phyloP scores from a whole-genome alignment of 2,797 vertebrate genomes.

The Zonotrichia albicollis region DNA sequence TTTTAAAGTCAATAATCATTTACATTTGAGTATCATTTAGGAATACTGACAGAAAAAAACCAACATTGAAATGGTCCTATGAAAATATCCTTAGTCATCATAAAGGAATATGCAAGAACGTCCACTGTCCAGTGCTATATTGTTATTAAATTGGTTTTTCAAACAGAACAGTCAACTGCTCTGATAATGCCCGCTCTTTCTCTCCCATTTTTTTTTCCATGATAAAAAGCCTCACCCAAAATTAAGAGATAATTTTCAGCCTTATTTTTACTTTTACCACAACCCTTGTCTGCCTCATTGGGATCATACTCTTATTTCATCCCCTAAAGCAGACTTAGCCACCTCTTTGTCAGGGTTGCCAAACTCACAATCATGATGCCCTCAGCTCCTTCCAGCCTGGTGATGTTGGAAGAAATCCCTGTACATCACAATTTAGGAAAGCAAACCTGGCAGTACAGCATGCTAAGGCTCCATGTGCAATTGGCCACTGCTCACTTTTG shows the following conservation, averaged over 20 bases:
- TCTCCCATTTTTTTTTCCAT: neutral
- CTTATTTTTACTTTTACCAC: neutral
- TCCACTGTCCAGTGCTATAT: neutral
- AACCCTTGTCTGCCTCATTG: neutral
- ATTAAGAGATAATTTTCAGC: neutral
- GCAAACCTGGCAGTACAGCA: neutral
- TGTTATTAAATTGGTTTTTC: neutral
- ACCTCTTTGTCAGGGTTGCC: neutral
- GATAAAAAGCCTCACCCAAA: neutral
- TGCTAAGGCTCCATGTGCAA: neutral
- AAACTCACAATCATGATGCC: neutral
- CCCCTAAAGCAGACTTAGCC: neutral
- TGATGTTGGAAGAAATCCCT: neutral
- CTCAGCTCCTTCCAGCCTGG: neutral
- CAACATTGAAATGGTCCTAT: neutral
- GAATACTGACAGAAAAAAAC: neutral
- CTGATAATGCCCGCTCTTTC: neutral
- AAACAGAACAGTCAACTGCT: neutral
- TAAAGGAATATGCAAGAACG: neutral
- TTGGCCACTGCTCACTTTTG: fast-evolving
- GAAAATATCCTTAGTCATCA: neutral
- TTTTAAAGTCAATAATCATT: neutral
- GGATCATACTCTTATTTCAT: neutral
- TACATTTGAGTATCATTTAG: neutral
- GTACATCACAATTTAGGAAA: neutral